Evolutionary conservation across 1,140 invertebrate species (phyloP).

Genomic region (Oncopodura yosiiana): DNA sequence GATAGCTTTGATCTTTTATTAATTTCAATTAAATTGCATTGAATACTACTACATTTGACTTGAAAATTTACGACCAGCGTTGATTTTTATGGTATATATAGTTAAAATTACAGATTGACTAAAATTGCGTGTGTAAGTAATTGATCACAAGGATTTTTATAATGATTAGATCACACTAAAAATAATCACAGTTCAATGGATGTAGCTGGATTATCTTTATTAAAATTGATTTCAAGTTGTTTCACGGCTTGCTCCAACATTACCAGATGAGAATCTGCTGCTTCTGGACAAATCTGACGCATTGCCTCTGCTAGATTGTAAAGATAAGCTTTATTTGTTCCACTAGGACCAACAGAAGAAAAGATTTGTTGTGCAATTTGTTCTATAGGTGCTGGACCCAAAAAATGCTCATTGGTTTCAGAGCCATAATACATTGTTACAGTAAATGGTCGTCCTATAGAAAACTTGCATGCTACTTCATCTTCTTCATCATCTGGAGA

Average conservation of each 20-base stretch:
- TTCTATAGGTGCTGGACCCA: constrained; percentile 59
- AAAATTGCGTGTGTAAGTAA: no score
- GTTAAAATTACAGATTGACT: no score
- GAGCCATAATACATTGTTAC: constrained; percentile 76
- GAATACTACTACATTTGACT: no score
- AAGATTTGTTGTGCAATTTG: constrained; percentile 70
- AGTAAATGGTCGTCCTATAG: constrained; percentile 43
- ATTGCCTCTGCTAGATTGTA: constrained; percentile 72
- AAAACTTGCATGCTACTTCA: constrained; percentile 16
- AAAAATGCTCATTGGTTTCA: constrained; percentile 61
- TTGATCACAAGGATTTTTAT: no score
- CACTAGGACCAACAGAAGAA: constrained; percentile 64
- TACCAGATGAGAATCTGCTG: constrained; percentile 53
- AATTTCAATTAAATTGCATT: no score
- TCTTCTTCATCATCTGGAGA: constrained; percentile 5
- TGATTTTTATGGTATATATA: no score
- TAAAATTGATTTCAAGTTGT: constrained; percentile 1
- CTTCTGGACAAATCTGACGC: constrained; percentile 53
- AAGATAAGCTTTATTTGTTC: constrained; percentile 77
- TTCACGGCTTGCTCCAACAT: constrained; percentile 55
- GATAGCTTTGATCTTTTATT: no score
- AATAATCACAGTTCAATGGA: constrained; percentile 16
- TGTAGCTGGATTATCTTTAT: background rate
- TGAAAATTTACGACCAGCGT: no score
- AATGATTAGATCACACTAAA: no score